Conservation (phyloP, 2,888 invertebrate genomes). For the Sericinus montela region DNA sequence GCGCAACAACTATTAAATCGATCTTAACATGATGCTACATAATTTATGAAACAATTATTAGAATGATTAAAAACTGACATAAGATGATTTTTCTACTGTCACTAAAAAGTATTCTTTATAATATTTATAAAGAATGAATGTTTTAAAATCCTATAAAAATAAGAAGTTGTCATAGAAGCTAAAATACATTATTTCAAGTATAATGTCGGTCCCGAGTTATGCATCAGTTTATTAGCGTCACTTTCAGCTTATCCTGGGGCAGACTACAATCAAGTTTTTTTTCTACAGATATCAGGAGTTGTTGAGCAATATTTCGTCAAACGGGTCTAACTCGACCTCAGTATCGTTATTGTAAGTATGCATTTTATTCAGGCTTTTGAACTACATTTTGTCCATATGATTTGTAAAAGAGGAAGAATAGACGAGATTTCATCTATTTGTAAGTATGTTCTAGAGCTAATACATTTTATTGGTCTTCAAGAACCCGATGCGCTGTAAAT, state of each 20-base stretch:
- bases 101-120: background rate
- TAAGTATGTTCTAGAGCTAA: slow-evolving; percentile 6
- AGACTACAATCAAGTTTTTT: background rate
- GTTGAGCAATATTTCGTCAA: background rate
- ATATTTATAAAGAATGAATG: background rate
- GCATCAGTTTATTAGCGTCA: slow-evolving; percentile 3
- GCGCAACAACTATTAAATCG: slow-evolving; percentile 59
- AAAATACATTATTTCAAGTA: slow-evolving; percentile 9
- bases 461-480: background rate
- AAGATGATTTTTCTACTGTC: slow-evolving; percentile 4
- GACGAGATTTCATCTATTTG: background rate
- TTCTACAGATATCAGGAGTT: background rate
- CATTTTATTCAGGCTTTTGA: background rate
- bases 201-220: slow-evolving; percentile 4
- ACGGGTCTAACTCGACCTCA: background rate
- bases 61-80: slow-evolving; percentile 3
- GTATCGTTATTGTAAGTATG: slow-evolving; percentile 9
- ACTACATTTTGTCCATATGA: background rate
- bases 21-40: background rate
- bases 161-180: background rate
- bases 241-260: slow-evolving; percentile 3
- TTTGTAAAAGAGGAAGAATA: background rate
- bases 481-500: background rate
- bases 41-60: background rate
- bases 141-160: background rate